These are phyloP conservation scores for Brachymystax lenok DNA, from an alignment of 2,797 vertebrate genomes.

Conservation along the genomic window DNA sequence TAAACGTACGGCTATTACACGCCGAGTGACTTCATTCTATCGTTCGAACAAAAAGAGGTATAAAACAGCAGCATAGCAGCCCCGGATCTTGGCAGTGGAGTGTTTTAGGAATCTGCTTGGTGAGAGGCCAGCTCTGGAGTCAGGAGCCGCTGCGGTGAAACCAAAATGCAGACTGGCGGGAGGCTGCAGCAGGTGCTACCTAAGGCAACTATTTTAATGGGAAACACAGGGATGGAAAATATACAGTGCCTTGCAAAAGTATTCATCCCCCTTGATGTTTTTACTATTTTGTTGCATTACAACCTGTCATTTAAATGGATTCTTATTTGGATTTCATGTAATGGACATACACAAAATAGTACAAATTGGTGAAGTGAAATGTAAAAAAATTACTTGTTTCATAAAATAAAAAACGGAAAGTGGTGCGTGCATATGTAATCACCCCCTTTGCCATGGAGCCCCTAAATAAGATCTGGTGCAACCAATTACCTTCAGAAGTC, in stretches of 20 bases:
- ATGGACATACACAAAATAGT: no score
- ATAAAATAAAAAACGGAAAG: no score
- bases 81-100: constrained; percentile 9
- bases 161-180: constrained; percentile 51
- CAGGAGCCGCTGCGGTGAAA: constrained; percentile 33
- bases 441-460: no score
- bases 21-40: neutral
- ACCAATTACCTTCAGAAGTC: no score
- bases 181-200: constrained; percentile 63
- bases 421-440: no score
- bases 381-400: no score
- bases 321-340: no score
- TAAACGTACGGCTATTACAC: neutral
- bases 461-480: no score
- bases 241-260: constrained; percentile 20
- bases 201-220: constrained; percentile 74
- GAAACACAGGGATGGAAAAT: constrained; percentile 67
- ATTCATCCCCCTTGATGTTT: no score
- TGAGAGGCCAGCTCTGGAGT: constrained; percentile 23
- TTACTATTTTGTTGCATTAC: no score
- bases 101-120: constrained; percentile 44
- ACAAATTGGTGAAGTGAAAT: no score
- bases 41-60: neutral
- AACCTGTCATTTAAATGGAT: no score
- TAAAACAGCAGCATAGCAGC: constrained; percentile 1